Evolutionary conservation across 2,797 vertebrate genomes (phyloP), one percentile per base, ranked within the genome.

Genomic region (Picus viridis): DNA sequence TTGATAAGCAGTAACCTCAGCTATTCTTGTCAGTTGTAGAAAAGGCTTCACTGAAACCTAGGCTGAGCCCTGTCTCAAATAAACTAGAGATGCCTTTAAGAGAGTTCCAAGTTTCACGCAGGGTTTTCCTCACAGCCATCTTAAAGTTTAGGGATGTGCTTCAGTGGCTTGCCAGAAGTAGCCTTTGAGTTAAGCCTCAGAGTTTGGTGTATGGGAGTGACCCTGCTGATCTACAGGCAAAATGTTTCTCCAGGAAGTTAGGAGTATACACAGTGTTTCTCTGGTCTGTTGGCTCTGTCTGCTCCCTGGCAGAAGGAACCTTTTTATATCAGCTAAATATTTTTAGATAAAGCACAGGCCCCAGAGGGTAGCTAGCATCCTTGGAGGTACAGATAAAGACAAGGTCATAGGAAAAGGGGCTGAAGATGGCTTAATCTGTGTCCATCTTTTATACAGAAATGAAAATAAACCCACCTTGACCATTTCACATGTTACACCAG

Each of bases 1-100:
- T 92, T 88, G 96, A 96, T 96, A 96, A 96, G 94, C 77, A 72
- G 77, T 64, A 91, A 53, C 62, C 34, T 92, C 39, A 3, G 85
- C 93, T 95, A 95, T 95, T 96, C 88, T 83, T 84, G 89, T 91
- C 58, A 1, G 65, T 70, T 0, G 0, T 54, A 54, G 86, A 76
- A 82, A 81, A 84, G 47, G 26, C 76, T 80, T 49, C 27, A 2
- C 63, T 39, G 70, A 78, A 83, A 79, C 41, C 32, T 39, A n/a
- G 24, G n/a, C 76, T 86, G 58, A 94, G 79, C 56, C 59, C 23
- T 24, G 27, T 67, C 67, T 75, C 63, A 64, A 73, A 4, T 51
- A 64, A 90, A 22, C 54, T 78, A 41, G 2, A 15, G 27, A 29
- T 49, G 19, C 29, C 64, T 92, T 75, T 61, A 72, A 58, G 41